These are phyloP conservation scores for Nothura maculosa DNA, from an alignment of 2,797 vertebrate species.

Conservation along the genomic window DNA sequence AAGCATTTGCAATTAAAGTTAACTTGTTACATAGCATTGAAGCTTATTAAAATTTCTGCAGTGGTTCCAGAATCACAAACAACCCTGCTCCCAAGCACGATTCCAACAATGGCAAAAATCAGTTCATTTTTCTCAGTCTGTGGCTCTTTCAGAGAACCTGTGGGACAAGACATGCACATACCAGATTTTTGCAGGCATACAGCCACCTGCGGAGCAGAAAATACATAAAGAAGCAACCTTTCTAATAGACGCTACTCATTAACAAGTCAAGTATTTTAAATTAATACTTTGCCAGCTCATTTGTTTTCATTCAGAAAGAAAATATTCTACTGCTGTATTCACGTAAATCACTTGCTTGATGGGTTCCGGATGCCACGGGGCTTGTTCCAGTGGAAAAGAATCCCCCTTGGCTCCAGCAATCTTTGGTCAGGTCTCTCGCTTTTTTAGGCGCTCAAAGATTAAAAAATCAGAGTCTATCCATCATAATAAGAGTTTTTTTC, in stretches of 20 bases:
- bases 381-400: conserved; percentile 29
- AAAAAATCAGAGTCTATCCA: conserved; percentile 16
- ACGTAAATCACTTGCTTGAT: conserved; percentile 46
- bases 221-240: neutral
- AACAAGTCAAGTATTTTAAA: conserved; percentile 61
- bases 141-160: accelerated
- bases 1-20: neutral
- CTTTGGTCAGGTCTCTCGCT: neutral
- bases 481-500: conserved; percentile 10
- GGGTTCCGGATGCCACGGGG: conserved; percentile 44
- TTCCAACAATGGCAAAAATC: neutral
- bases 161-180: neutral
- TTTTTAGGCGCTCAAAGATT: neutral
- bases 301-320: conserved; percentile 42
- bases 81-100: neutral
- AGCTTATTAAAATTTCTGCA: neutral
- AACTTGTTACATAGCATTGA: neutral
- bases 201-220: conserved; percentile 29
- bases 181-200: neutral
- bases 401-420: conserved; percentile 1
- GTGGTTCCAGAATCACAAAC: accelerated
- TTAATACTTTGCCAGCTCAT: conserved; percentile 60
- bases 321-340: neutral
- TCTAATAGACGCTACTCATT: neutral
- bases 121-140: accelerated